Percentiles rank a stretch among this genome's conserved stretches.
These are phyloP conservation scores for Cavia porcellus DNA, from an alignment of 2,113 vertebrate species.

Conservation along the genomic window DNA sequence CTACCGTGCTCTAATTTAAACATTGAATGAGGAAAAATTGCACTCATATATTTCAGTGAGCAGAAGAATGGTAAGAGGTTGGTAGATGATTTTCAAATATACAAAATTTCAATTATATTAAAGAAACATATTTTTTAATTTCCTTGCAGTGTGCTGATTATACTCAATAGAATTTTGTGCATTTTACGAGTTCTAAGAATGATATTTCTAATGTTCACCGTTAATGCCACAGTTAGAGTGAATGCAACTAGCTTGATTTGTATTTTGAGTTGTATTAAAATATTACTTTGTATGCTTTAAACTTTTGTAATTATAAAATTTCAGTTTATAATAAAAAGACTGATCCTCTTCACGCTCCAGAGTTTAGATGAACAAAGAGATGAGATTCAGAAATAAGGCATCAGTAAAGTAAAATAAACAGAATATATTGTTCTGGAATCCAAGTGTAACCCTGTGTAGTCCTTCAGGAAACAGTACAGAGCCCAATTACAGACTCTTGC, in stretches of 20 bases:
- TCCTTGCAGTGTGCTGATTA: background rate
- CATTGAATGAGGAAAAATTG: background rate
- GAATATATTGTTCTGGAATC: background rate
- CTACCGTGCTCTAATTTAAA: background rate
- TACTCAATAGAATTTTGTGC: background rate
- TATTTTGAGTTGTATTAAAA: background rate
- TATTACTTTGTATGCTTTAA: background rate
- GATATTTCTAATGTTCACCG: background rate
- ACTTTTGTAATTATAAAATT: background rate
- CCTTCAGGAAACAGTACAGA: background rate
- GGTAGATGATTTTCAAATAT: background rate
- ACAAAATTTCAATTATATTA: no score
- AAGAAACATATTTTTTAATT: background rate
- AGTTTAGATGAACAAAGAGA: background rate
- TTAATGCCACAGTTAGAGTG: background rate
- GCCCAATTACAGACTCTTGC: background rate
- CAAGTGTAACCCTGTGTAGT: accelerated
- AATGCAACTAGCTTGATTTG: background rate
- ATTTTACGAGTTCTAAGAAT: background rate
- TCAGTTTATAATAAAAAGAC: background rate
- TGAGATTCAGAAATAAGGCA: background rate
- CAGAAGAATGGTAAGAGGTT: background rate
- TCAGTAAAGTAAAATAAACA: background rate
- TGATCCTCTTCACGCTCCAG: background rate
- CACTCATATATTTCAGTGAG: background rate